A percentile compares a stretch with the other conserved stretches of the same genome.
phyloP scores from a whole-genome alignment of 1,140 invertebrate genomes.

The Trinorchestia longiramus region DNA sequence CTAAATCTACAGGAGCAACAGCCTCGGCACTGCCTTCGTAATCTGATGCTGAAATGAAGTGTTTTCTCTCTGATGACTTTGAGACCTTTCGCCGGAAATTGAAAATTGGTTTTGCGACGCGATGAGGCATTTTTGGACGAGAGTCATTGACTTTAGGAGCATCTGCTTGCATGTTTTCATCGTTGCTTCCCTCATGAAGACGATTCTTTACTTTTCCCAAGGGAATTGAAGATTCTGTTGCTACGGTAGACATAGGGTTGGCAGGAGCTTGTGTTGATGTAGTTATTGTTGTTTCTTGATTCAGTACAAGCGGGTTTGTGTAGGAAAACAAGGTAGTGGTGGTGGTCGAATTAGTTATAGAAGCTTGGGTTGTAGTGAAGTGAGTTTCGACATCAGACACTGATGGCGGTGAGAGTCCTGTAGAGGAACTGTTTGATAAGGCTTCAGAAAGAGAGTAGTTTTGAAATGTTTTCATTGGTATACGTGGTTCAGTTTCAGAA shows the following conservation, averaged over 20 bases:
- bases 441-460: constrained; percentile 19
- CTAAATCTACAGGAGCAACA: constrained; percentile 17
- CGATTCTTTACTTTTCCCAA: background rate
- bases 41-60: constrained; percentile 35
- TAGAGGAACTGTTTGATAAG: background rate
- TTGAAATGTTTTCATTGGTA: background rate
- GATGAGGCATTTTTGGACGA: constrained; percentile 37
- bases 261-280: background rate
- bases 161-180: background rate
- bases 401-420: background rate
- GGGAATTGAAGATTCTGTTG: background rate
- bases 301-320: background rate
- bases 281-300: background rate
- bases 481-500: background rate
- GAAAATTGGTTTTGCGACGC: constrained; percentile 28
- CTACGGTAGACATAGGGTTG: background rate
- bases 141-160: background rate
- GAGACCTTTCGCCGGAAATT: constrained; percentile 9
- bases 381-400: background rate
- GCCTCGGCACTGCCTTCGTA: constrained; percentile 40
- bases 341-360: background rate
- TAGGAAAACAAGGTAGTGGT: background rate
- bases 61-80: background rate
- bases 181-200: background rate
- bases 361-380: background rate